Percentiles rank a stretch among this genome's conserved stretches.
phyloP scores from a whole-genome alignment of 2,888 invertebrate genomes.

The Muscina levida region DNA sequence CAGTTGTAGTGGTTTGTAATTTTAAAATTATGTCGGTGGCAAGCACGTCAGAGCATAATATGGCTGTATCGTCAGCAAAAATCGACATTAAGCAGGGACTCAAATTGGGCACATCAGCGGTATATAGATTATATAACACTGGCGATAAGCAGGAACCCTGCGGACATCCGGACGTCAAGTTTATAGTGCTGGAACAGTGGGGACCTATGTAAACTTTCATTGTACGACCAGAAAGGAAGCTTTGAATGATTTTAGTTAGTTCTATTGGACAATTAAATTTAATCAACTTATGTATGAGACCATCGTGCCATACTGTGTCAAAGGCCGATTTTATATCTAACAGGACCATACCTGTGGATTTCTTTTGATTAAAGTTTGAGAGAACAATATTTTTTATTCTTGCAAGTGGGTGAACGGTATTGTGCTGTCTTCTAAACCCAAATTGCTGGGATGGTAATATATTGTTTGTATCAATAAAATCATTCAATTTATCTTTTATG shows the following conservation, averaged over 20 bases:
- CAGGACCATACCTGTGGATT: slow-evolving; percentile 69
- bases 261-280: neutral
- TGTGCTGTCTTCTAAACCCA: slow-evolving; percentile 68
- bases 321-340: slow-evolving; percentile 74
- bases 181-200: neutral
- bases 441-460: slow-evolving; percentile 47
- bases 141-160: slow-evolving; percentile 6
- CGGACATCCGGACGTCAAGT: neutral
- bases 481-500: slow-evolving; percentile 48
- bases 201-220: neutral
- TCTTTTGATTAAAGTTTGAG: slow-evolving; percentile 66
- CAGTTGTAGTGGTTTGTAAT: neutral
- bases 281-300: neutral
- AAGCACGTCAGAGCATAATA: neutral
- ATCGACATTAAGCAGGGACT: neutral
- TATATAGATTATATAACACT: neutral
- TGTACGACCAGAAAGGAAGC: neutral
- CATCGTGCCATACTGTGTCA: slow-evolving; percentile 72
- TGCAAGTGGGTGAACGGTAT: slow-evolving; percentile 70
- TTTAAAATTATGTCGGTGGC: neutral
- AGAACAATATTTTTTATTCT: slow-evolving; percentile 68
- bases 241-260: neutral
- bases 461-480: slow-evolving; percentile 43
- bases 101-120: neutral
- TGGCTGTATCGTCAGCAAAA: neutral